These are phyloP conservation scores for Mus musculus DNA, from an alignment of 2,113 vertebrate species.

Conservation along the genomic window GRCm39 chr2:92146001-92146500, in stretches of 20 bases:
- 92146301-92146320: background rate
- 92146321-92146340: background rate
- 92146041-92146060: no score
- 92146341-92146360: background rate
- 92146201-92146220: no score
- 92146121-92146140: no score
- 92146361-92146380: background rate
- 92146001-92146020: slow-evolving; percentile 38
- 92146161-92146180: no score
- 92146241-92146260: background rate
- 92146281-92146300: background rate
- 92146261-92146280: background rate
- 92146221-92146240: no score
- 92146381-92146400: background rate
- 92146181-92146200: no score
- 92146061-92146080: background rate
- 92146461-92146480: slow-evolving; percentile 32
- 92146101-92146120: no score
- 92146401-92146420: background rate
- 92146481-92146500: slow-evolving; percentile 32
- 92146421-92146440: background rate
- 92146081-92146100: no score
- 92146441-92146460: slow-evolving; percentile 30
- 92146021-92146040: background rate
- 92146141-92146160: no score